Evolutionary conservation across 2,113 vertebrate genomes (phyloP), one percentile per base, ranked within the genome.

Genomic region (Chunga burmeisteri): DNA sequence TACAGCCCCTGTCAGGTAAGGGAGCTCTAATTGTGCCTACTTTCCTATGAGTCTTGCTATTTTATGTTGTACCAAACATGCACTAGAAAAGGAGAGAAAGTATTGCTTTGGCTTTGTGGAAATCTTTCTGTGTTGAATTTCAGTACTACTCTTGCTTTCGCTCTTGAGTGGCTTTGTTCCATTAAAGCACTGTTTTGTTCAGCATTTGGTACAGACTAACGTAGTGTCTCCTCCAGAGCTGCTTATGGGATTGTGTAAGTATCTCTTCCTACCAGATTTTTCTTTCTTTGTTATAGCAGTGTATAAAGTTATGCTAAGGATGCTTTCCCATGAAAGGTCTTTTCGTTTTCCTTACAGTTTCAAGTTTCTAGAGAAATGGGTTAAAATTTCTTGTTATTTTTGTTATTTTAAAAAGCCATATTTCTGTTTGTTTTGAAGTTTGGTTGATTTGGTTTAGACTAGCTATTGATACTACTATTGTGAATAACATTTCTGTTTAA

Each of bases 1-100:
- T 98, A 30, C 92, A 93, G 66, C 94, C 96, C 0, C 82, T 98
- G 56, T 10, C 98, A 99, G 99, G 99, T 99, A 98, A 98, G 99
- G 96, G 93, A 96, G 86, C 97, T 96, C 38, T 17, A 4, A 3
- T 11, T 9, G 15, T 5, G 13, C 14, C 0, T 19, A 4, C 52
- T 53, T 40, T 5, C 30, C 52, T 12, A 1, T 1, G 4, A 10
- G 17, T 4, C 40, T 13, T 8, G 22, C 34, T 62, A 1, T 6
- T 58, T 3, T 50, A 2, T 14, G 6, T 16, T 18, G 32, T 21
- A 4, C 22, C 84, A 8, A 16, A 6, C 1, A 0, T 0, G 1
- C 2, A 2, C 7, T 21, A 36, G 61, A 4, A 50, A 30, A 23
- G 46, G 55, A 74, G 29, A 63, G 14, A 23, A 6, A 26, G n/a